A percentile compares a stretch with the other conserved stretches of the same genome.
Conservation (phyloP, 2,113 vertebrate genomes). For the Cheirogaleus medius region DNA sequence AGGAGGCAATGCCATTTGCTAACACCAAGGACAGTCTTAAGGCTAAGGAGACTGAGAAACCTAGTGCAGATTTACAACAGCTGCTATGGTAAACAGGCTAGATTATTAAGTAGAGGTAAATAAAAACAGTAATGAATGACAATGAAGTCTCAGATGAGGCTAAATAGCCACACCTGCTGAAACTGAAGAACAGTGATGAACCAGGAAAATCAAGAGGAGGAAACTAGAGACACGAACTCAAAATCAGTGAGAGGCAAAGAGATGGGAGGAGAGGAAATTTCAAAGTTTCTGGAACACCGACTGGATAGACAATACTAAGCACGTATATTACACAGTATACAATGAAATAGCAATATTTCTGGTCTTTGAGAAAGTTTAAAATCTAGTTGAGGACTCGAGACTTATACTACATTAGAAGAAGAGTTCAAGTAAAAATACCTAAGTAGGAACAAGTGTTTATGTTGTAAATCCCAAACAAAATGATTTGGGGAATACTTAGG, state of each 20-base stretch:
- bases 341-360: not conserved
- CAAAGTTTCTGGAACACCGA: not conserved
- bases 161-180: not conserved
- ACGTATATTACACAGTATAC: not conserved
- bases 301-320: not conserved
- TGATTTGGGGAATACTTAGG: not conserved
- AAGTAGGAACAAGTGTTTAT: not conserved
- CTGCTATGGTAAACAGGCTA: not conserved
- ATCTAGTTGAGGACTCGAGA: not conserved
- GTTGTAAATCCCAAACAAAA: not conserved
- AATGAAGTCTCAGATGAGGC: not conserved
- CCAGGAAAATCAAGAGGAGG: not conserved
- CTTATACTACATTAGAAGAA: not conserved
- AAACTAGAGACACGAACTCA: not conserved
- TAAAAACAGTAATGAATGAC: not conserved
- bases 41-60: not conserved
- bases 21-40: not conserved
- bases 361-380: not conserved
- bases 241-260: not conserved
- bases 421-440: not conserved
- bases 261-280: not conserved
- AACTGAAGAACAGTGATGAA: not conserved
- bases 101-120: not conserved
- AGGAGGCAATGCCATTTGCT: not conserved
- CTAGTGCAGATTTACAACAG: not conserved